Evolutionary conservation across 2,797 vertebrate species (phyloP), one percentile per base, ranked within the genome.

Genomic region (Sebastes matsubarae): DNA sequence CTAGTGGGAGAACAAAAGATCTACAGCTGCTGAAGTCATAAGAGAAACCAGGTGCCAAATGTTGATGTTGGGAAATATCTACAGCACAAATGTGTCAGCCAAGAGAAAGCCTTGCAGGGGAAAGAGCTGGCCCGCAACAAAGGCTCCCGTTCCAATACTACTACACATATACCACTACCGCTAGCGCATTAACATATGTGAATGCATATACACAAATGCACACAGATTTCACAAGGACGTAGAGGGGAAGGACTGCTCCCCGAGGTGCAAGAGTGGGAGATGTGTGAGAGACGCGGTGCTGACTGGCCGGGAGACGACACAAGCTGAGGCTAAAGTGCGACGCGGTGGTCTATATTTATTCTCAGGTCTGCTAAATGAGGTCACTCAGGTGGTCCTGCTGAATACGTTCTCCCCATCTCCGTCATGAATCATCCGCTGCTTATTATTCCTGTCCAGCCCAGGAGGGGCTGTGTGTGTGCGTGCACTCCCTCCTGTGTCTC

Each of bases 391-490:
- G 93, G 93, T 94, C 92, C 90, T 74, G 87, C 88, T 88, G 91
- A 94, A 94, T 92, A 92, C 92, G 93, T 94, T 91, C 90, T 75
- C 92, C 7, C 92, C 90, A 90, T 92, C 92, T 94, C 92, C 91
- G 91, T 94, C 92, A 92, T 95, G 94, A 95, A 94, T 96, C 95
- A 95, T 94, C 91, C 87, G 82, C 92, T 94, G 92, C 93, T 96
- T 95, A 95, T 94, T 95, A 95, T 95, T 95, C 93, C 86, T 90
- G 87, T 91, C 88, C 88, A 91, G 93, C 87, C 90, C 55, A 34
- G 72, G 74, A 55, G 82, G 75, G 83, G 20, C 46, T 72, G 76
- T 68, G 72, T 80, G 77, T 79, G n/a, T 20, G 10, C 11, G 46
- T 24, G 69, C 42, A 46, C 16, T 46, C 42, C 42, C 42, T 14